A percentile compares a stretch with the other conserved stretches of the same genome.
Conservation (phyloP, 2,888 invertebrate genomes). For the Lasioglossum leucozonium region DNA sequence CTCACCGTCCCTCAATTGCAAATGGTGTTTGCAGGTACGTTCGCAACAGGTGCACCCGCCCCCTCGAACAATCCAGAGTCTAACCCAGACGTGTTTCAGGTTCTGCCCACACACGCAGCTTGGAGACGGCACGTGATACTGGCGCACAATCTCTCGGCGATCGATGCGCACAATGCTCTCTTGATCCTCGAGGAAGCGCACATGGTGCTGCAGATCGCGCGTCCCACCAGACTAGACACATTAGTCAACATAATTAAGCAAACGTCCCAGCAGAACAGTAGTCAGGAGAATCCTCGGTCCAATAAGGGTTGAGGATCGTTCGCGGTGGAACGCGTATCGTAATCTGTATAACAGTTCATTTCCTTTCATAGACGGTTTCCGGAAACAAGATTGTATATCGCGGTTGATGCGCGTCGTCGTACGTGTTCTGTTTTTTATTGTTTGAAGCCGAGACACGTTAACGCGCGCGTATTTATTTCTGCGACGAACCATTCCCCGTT, state of each 20-base stretch:
- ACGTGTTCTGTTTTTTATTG: not conserved
- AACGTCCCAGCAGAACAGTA: slow-evolving; percentile 71
- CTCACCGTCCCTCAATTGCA: slow-evolving; percentile 85
- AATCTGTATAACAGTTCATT: not conserved
- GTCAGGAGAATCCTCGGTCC: slow-evolving; percentile 51
- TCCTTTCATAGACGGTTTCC: not conserved
- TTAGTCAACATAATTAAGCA: slow-evolving; percentile 78
- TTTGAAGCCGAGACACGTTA: not conserved
- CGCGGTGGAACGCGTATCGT: not conserved
- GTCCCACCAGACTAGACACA: slow-evolving; percentile 75
- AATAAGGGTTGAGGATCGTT: slow-evolving; percentile 60
- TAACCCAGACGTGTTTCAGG: slow-evolving; percentile 56
- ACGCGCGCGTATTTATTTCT: not conserved
- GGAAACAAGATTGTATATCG: slow-evolving; percentile 2
- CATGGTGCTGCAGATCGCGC: slow-evolving; percentile 85
- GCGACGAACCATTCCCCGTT: not conserved
- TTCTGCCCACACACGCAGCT: slow-evolving; percentile 86
- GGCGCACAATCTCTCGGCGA: slow-evolving; percentile 86
- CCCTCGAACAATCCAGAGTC: not conserved
- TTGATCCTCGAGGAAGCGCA: slow-evolving; percentile 88
- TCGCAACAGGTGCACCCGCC: not conserved
- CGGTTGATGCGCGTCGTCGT: not conserved
- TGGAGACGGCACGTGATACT: slow-evolving; percentile 88
- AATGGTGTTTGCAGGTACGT: slow-evolving; percentile 85
- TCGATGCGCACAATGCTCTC: slow-evolving; percentile 87